Base-by-base conservation (phyloP, 2,888 invertebrate genomes). In the Linhomoeus sp. region DNA sequence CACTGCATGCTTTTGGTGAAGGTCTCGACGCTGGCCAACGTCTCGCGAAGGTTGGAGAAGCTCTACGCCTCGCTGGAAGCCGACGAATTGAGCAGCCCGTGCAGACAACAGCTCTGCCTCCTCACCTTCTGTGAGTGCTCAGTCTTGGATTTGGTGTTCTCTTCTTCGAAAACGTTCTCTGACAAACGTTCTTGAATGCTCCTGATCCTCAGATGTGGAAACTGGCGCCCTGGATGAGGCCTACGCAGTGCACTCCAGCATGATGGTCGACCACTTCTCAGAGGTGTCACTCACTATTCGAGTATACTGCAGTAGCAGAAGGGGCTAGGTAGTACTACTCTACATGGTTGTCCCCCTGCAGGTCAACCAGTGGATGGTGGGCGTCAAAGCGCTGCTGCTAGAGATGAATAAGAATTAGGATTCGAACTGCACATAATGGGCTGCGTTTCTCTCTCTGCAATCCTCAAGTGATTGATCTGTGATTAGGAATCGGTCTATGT, bases 291-390 rank as follows among this genome's bases (percentile, higher is more conserved):
- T 5, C 23, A 5, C 9, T 22, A 9, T 3, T 40, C 5, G 3
- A 19, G 5, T 38, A 14, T 12, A 38, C 15, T 38, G 38, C 38
- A n/a, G 38, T 38, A 7, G 12, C n/a, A n/a, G n/a, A n/a, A n/a
- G n/a, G n/a, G n/a, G n/a, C n/a, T n/a, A n/a, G n/a, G n/a, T n/a
- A 38, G 14, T 38, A n/a, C 7, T 15, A 7, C 38, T 15, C 19
- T 19, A 38, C 12, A 12, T 38, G 7, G 7, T 14, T n/a, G 15
- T n/a, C 12, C 14, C 12, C n/a, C 23, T 23, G 9, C 29, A 42
- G 29, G 42, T 42, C 29, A 42, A 42, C 19, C n/a, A 17, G 3
- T 42, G 42, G 43, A 43, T 43, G 43, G 35, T 35, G 17, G 43
- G 35, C 17, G 22, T 43, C 17, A 43, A 35, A n/a, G 20, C 43